These are phyloP conservation scores for Cataglyphis altisquamis DNA, from an alignment of 2,888 invertebrate species.

Conservation along the genomic window DNA sequence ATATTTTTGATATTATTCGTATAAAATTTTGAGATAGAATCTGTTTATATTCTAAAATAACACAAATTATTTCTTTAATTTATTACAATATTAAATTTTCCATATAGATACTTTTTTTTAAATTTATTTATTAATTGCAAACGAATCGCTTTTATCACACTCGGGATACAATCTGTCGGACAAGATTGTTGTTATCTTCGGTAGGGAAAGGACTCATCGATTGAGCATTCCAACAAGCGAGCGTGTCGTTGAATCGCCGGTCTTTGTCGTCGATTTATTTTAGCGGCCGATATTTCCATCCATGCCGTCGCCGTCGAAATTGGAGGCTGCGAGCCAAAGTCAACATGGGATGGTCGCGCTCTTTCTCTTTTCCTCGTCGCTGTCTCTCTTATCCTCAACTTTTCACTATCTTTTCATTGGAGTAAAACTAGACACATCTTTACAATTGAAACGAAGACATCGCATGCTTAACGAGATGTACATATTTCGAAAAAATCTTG, in stretches of 20 bases:
- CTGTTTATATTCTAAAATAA: not conserved
- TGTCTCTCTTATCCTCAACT: slow-evolving; percentile 24
- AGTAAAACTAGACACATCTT: not conserved
- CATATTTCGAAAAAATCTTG: not conserved
- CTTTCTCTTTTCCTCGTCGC: slow-evolving; percentile 52
- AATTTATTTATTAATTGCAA: not conserved
- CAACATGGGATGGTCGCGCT: slow-evolving; percentile 75
- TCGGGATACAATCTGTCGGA: slow-evolving; percentile 40
- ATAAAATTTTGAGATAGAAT: not conserved
- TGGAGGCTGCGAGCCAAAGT: slow-evolving; percentile 82
- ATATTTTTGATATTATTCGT: not conserved
- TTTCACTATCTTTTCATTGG: slow-evolving; percentile 46
- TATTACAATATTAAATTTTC: not conserved
- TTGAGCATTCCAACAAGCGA: slow-evolving; percentile 64
- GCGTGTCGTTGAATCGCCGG: slow-evolving; percentile 74
- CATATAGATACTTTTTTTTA: not conserved
- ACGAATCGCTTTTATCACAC: not conserved
- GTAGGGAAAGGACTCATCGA: slow-evolving; percentile 71
- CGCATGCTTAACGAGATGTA: not conserved
- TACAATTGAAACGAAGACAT: not conserved
- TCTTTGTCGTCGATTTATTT: slow-evolving; percentile 84
- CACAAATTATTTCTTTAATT: not conserved
- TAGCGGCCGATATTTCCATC: slow-evolving; percentile 86
- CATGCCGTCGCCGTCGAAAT: slow-evolving; percentile 74
- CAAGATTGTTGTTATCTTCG: slow-evolving; percentile 50